Base-by-base conservation (phyloP, 2,113 vertebrate genomes). In the Chlamydotis undulata region DNA sequence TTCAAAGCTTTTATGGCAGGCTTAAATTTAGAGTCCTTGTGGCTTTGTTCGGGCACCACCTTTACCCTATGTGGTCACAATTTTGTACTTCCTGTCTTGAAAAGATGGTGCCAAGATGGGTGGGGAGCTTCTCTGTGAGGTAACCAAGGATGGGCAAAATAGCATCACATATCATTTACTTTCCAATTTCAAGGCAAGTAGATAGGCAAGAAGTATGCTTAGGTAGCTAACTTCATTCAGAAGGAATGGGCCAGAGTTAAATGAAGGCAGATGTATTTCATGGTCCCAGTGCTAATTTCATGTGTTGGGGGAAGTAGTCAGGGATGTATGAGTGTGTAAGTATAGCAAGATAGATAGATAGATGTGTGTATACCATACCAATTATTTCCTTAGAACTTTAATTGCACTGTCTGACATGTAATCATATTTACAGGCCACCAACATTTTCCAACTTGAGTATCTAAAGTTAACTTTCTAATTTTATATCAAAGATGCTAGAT, bases 1-100 rank as follows among this genome's bases (percentile, higher is more conserved):
- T 97, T 97, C 92, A 95, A 97, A 96, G 91, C 85, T 87, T 89
- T 97, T 89, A 94, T 89, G 65, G n/a, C 61, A 95, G 81, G 41
- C 92, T 96, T 95, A 95, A 92, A 96, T 96, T 93, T 91, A 96
- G 91, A 94, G 82, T 90, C 71, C 35, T 91, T 94, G 93, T 94
- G 95, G 93, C 82, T 96, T 94, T 89, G 10, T 68, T 83, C 82
- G 76, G 71, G 71, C 64, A 95, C 93, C 90, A 95, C 88, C 87
- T 91, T 94, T 90, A 79, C 80, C 56, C 86, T 29, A 9, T 93
- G 93, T 91, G 93, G 89, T 93, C 91, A 83, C 59, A 77, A 50
- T 90, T 94, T 89, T 88, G 26, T 78, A 35, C 68, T 94, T 95
- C 96, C 92, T 92, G 65, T 74, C 92, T 93, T 71, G 55, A 63